Conservation (phyloP, 2,797 vertebrate species). For the Gallinago solitaria region DNA sequence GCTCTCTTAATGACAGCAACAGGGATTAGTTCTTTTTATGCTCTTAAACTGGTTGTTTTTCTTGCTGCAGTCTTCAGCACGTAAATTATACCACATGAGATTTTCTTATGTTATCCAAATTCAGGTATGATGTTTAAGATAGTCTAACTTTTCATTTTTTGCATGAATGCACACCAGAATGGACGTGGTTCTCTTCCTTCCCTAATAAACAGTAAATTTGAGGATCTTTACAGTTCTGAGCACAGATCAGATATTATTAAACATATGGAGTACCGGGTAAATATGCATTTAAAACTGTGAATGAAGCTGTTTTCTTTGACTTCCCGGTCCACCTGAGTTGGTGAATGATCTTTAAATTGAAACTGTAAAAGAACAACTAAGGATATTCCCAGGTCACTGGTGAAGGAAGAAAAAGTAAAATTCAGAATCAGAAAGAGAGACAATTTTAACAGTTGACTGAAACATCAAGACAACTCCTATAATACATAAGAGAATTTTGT, state of each 20-base stretch:
- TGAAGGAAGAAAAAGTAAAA: background rate
- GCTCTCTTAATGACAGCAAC: constrained; percentile 10
- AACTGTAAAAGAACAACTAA: background rate
- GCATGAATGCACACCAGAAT: background rate
- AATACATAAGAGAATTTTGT: background rate
- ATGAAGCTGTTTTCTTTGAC: background rate
- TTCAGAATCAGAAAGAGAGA: background rate
- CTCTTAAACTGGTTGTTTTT: background rate
- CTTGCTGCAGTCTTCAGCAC: background rate
- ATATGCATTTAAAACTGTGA: background rate
- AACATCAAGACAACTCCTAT: background rate
- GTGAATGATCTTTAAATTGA: background rate
- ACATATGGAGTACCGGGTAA: accelerated
- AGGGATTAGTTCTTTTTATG: background rate
- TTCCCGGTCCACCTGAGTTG: background rate
- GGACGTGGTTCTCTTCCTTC: background rate
- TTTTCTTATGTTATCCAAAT: background rate
- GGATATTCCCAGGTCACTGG: background rate
- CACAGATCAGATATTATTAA: background rate
- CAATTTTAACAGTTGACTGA: background rate
- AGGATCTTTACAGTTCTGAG: background rate
- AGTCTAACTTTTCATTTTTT: background rate
- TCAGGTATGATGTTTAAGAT: background rate
- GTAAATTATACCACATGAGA: background rate
- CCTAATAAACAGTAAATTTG: background rate